Evolutionary conservation across 2,113 vertebrate genomes (phyloP).

Genomic region (Tenrec ecaudatus): DNA sequence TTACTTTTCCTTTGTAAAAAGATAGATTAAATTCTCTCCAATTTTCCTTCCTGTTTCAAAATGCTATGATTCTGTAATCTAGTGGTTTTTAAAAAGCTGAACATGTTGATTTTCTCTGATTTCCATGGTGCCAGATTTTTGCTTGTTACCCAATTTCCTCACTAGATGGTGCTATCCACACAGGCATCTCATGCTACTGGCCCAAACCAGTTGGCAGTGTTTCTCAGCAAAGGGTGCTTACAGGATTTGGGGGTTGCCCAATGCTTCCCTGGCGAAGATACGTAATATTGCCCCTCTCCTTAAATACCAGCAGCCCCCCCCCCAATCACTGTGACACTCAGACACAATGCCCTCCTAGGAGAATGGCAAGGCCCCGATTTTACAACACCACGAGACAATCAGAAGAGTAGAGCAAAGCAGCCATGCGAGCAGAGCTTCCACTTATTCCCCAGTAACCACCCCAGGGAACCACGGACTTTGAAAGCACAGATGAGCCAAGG

Average conservation of each 20-base stretch:
- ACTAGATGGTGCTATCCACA: slow-evolving; percentile 87
- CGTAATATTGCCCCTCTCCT: neutral
- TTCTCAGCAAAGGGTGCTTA: neutral
- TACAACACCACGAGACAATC: slow-evolving; percentile 56
- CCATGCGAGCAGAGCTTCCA: neutral
- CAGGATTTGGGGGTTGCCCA: neutral
- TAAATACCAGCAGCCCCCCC: neutral
- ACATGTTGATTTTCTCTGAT: slow-evolving; percentile 8
- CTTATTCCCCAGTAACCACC: neutral
- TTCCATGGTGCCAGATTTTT: slow-evolving; percentile 13
- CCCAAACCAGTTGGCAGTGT: neutral
- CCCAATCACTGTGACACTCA: neutral
- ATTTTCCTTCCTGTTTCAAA: slow-evolving; percentile 20
- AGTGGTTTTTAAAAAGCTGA: slow-evolving; percentile 23
- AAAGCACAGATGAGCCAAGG: neutral
- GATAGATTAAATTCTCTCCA: neutral
- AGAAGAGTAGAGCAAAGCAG: neutral
- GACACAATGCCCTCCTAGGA: neutral
- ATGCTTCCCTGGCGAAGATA: neutral
- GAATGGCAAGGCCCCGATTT: neutral
- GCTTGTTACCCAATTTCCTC: slow-evolving; percentile 69
- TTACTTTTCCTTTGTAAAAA: slow-evolving; percentile 36
- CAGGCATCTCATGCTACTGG: slow-evolving; percentile 47
- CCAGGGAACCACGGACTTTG: neutral
- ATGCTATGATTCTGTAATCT: neutral